These are phyloP conservation scores for Melanargia galathea DNA, from an alignment of 2,888 invertebrate species.

Conservation along the genomic window DNA sequence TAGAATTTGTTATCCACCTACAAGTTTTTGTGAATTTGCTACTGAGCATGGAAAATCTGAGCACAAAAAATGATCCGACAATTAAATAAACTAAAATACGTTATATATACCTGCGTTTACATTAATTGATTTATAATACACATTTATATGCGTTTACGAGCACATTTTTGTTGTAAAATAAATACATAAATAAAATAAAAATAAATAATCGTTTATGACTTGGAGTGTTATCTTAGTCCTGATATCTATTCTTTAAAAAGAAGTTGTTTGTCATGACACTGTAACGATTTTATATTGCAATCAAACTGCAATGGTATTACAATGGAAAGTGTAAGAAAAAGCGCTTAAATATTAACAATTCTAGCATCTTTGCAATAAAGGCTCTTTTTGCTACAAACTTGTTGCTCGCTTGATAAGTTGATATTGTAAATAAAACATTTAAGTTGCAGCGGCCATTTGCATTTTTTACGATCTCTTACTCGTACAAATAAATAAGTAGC, in stretches of 20 bases:
- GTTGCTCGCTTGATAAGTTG: slow-evolving; percentile 2
- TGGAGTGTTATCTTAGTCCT: too few species aligned
- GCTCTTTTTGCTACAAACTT: neutral
- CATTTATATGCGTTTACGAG: too few species aligned
- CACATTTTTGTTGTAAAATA: too few species aligned
- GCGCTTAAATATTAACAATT: neutral
- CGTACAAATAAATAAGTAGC: neutral
- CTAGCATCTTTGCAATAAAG: neutral
- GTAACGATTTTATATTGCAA: slow-evolving; percentile 16
- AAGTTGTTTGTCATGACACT: slow-evolving; percentile 2
- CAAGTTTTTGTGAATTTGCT: neutral
- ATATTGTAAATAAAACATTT: slow-evolving; percentile 17
- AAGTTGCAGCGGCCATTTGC: slow-evolving; percentile 13
- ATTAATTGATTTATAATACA: too few species aligned
- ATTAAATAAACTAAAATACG: too few species aligned
- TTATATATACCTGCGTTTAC: too few species aligned
- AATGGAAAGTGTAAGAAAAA: slow-evolving; percentile 3
- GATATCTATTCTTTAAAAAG: too few species aligned
- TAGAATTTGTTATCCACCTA: neutral
- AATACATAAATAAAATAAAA: too few species aligned
- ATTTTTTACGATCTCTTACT: neutral
- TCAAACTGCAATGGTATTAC: neutral
- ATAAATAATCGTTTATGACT: too few species aligned
- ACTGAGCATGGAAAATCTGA: neutral
- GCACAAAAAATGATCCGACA: neutral